Conservation (phyloP, 2,113 vertebrate species). For the Acrocephalus arundinaceus region DNA sequence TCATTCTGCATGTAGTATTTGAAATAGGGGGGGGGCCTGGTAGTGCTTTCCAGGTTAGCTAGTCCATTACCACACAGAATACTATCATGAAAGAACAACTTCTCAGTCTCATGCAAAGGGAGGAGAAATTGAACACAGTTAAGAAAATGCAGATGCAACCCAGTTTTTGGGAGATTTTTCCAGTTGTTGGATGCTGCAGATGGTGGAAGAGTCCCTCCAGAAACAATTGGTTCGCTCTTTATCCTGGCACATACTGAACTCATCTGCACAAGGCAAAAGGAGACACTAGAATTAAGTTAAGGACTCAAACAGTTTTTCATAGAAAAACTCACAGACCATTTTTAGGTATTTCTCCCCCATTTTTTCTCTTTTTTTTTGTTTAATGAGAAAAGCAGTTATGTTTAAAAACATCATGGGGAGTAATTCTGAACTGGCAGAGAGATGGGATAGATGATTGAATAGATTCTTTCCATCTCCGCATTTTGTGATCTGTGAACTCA, state of each 20-base stretch:
- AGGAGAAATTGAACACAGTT: not conserved
- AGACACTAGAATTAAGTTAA: not conserved
- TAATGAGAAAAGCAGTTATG: slow-evolving; percentile 40
- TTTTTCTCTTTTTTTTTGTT: not conserved
- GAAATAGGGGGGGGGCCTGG: not conserved
- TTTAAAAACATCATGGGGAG: slow-evolving; percentile 38
- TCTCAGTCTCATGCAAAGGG: not conserved
- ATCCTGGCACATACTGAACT: not conserved
- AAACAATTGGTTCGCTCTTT: not conserved
- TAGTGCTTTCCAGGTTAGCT: not conserved
- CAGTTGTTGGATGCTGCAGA: not conserved
- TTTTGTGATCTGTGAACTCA: slow-evolving; percentile 46
- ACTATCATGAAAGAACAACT: not conserved
- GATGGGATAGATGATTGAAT: slow-evolving; percentile 24
- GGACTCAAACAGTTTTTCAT: not conserved
- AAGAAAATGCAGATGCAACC: slow-evolving; percentile 11
- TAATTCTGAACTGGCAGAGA: slow-evolving; percentile 54
- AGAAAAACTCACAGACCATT: not conserved
- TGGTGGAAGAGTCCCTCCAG: not conserved
- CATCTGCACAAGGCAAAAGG: not conserved
- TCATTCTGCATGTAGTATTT: not conserved
- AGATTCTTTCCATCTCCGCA: slow-evolving; percentile 51
- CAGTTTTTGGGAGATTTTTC: slow-evolving; percentile 6
- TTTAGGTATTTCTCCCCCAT: not conserved
- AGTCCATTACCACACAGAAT: not conserved